phyloP scores from a whole-genome alignment of 2,888 invertebrate species.

The Drosophila ustulata region DNA sequence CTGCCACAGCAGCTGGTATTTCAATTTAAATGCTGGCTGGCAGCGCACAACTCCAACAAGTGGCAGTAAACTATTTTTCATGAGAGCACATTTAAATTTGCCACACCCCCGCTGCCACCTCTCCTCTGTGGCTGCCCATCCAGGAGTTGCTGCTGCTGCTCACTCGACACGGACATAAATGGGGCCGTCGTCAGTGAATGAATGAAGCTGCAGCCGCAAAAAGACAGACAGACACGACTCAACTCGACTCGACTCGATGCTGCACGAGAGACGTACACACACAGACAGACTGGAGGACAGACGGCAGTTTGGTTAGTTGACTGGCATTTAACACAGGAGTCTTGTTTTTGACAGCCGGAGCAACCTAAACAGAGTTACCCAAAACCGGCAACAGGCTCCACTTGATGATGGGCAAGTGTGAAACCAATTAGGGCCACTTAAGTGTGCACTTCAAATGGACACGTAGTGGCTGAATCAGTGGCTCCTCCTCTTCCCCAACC shows the following conservation, averaged over 20 bases:
- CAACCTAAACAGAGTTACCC: conserved; percentile 48
- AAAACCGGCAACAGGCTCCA: conserved; percentile 54
- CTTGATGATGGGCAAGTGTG: conserved; percentile 76
- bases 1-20: conserved; percentile 58
- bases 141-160: conserved; percentile 32
- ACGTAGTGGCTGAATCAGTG: conserved; percentile 46
- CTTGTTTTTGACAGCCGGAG: conserved; percentile 71
- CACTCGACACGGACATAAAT: conserved; percentile 67
- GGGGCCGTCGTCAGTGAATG: conserved; percentile 54
- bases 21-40: conserved; percentile 69
- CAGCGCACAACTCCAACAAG: conserved; percentile 63
- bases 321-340: conserved; percentile 60
- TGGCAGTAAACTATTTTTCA: conserved; percentile 75
- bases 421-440: conserved; percentile 82
- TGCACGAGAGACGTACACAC: not conserved
- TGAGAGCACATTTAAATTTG: conserved; percentile 58
- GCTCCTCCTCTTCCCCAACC: too few species aligned
- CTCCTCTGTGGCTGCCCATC: conserved; percentile 4
- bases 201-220: conserved; percentile 59
- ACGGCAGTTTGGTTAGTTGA: conserved; percentile 47
- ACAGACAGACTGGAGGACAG: conserved; percentile 8
- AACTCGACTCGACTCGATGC: not conserved
- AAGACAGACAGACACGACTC: conserved; percentile 5
- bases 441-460: conserved; percentile 77
- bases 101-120: not conserved